Conservation (phyloP, 2,888 invertebrate species). For the Luffia ferchaultella region DNA sequence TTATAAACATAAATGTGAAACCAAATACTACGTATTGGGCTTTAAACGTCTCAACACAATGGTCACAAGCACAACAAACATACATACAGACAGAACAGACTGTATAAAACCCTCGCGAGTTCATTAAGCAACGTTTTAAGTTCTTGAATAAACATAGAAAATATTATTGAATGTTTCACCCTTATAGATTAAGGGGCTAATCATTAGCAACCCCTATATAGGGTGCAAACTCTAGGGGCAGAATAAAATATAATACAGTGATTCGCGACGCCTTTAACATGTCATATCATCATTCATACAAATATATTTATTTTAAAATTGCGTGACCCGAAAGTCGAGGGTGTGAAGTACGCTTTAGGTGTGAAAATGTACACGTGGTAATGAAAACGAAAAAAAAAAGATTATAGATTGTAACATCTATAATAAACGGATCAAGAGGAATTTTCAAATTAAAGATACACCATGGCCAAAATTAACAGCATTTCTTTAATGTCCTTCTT, state of each 20-base stretch:
- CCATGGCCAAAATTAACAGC: too few relatives aligned
- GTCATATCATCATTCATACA: constrained; percentile 59
- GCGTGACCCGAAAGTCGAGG: too few relatives aligned
- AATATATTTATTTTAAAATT: constrained; percentile 56
- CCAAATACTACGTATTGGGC: background rate
- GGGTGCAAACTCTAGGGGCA: background rate
- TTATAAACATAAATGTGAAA: background rate
- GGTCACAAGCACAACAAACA: constrained; percentile 27
- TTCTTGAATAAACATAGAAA: constrained; percentile 60
- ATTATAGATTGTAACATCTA: too few relatives aligned
- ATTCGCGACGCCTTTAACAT: constrained; percentile 63
- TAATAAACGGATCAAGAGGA: too few relatives aligned
- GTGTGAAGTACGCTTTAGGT: background rate
- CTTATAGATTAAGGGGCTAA: constrained; percentile 60
- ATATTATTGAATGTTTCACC: constrained; percentile 56
- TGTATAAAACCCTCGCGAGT: constrained; percentile 28
- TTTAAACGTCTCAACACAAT: constrained; percentile 10
- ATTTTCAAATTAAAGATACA: too few relatives aligned
- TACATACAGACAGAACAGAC: constrained; percentile 28
- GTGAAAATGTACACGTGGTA: background rate
- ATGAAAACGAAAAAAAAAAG: too few relatives aligned
- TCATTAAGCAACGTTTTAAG: constrained; percentile 60
- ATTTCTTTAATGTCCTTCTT: too few relatives aligned
- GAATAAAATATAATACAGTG: constrained; percentile 19
- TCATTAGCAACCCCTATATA: constrained; percentile 28